Conservation (phyloP, 2,888 invertebrate species). For the Mystacides longicornis region DNA sequence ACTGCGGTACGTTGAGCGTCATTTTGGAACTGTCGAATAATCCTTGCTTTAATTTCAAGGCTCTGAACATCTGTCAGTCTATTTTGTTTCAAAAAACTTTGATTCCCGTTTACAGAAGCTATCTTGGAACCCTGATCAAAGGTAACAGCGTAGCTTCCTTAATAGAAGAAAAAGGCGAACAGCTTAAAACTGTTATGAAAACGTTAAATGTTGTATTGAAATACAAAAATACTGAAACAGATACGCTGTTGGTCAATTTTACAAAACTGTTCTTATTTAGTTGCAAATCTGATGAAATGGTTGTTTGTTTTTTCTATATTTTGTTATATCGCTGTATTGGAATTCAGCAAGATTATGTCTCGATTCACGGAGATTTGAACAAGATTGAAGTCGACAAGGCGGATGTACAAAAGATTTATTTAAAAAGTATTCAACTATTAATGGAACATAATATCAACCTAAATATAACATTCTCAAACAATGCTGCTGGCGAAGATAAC, state of each 20-base stretch:
- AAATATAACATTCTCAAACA: conserved; percentile 37
- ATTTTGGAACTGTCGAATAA: conserved; percentile 18
- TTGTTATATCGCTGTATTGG: conserved; percentile 36
- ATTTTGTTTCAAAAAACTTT: conserved; percentile 33
- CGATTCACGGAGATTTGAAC: conserved; percentile 35
- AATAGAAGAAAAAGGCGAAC: conserved; percentile 41
- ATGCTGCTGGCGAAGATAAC: conserved; percentile 39
- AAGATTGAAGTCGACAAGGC: conserved; percentile 33
- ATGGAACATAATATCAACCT: conserved; percentile 40
- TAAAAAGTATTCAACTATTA: conserved; percentile 36
- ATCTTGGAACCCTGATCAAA: conserved; percentile 12
- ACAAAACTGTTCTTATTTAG: conserved; percentile 39
- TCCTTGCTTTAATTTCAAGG: conserved; percentile 9
- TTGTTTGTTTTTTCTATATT: conserved; percentile 42
- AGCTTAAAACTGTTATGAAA: conserved; percentile 42
- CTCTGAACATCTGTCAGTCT: conserved; percentile 23
- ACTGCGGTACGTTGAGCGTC: conserved; percentile 15
- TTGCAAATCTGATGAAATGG: conserved; percentile 37
- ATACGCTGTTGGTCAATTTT: conserved; percentile 37
- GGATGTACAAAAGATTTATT: conserved; percentile 8
- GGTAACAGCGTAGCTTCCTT: conserved; percentile 25
- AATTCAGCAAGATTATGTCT: conserved; percentile 39
- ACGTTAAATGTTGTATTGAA: conserved; percentile 40
- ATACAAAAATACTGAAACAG: conserved; percentile 31
- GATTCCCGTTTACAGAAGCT: conserved; percentile 15